Evolutionary conservation across 2,797 vertebrate species (phyloP), one percentile per base, ranked within the genome.

Genomic region (Alca torda): DNA sequence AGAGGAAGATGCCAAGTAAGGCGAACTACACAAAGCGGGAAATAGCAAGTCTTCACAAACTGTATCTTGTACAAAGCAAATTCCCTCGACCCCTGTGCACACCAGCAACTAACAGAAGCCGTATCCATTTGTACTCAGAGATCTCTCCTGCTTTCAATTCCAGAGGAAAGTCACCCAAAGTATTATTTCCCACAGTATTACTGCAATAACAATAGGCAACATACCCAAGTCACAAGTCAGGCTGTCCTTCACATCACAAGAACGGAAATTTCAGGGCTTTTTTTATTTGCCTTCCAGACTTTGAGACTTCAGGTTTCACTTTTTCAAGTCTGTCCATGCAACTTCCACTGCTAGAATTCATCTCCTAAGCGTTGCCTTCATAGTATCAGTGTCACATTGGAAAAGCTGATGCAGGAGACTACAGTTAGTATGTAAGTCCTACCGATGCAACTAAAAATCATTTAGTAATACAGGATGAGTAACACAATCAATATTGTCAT

Each of bases 401-500:
- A 46, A 68, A 89, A 95, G 54, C 56, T 56, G 61, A 78, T 78
- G 25, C 70, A 76, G 56, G 54, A 91, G 41, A 63, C 53, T 37
- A n/a, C 75, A 65, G 80, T 95, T 78, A 95, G 65, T 54, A 83
- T 74, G 74, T 28, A 39, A 89, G 78, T 64, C 69, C 53, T 64
- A 92, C 19, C 68, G 30, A 9, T 5, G 68, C 61, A 96, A 78
- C 46, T 75, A 73, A 95, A 94, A 94, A 41, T 89, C 56, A 81
- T 87, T 84, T 72, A 43, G 45, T 92, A 94, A 78, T 77, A 92
- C 91, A 91, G 61, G 72, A 51, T 78, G 90, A 94, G 84, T 91
- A 84, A 87, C 89, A 91, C 43, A 54, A 94, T 78, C 94, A 82
- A 89, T 93, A 85, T 26, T 80, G 68, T 75, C 88, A 91, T 78